phyloP scores from a whole-genome alignment of 92 coral and sea anemone genomes.

The Bergia puertoricense region DNA sequence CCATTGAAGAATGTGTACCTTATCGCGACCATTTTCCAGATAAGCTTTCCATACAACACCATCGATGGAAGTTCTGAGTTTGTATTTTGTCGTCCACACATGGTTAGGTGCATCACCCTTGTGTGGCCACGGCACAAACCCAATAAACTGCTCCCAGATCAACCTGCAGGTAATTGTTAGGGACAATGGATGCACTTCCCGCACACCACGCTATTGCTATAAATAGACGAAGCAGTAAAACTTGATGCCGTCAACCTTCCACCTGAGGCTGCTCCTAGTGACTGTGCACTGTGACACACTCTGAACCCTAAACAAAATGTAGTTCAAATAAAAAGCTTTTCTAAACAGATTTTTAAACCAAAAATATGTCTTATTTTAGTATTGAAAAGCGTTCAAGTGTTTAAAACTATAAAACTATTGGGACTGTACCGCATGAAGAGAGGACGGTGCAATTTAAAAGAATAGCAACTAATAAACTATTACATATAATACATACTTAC shows the following conservation, averaged over 20 bases:
- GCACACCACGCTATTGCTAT: not conserved
- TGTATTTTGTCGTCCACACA: not conserved
- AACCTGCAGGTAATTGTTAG: not conserved
- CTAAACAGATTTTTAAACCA: too few species aligned
- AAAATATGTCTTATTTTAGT: too few species aligned
- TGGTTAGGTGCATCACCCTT: fast-evolving
- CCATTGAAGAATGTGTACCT: not conserved
- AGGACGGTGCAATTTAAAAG: too few species aligned
- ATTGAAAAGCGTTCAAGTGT: too few species aligned
- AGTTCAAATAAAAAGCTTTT: too few species aligned
- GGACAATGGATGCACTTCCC: not conserved
- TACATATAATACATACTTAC: too few species aligned
- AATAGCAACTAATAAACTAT: too few species aligned
- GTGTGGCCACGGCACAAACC: slow-evolving; percentile 26
- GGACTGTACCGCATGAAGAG: too few species aligned
- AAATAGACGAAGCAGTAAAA: not conserved
- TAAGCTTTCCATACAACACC: not conserved
- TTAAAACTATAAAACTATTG: too few species aligned
- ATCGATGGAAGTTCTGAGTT: not conserved
- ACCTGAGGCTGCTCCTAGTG: not conserved
- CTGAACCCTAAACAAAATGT: not conserved
- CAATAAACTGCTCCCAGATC: not conserved
- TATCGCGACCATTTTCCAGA: not conserved
- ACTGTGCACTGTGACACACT: not conserved
- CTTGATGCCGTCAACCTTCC: not conserved